Evolutionary conservation across 92 coral and sea anemone species (phyloP), one percentile per base, ranked within the genome.

Genomic region (Phenganax stokvisi): DNA sequence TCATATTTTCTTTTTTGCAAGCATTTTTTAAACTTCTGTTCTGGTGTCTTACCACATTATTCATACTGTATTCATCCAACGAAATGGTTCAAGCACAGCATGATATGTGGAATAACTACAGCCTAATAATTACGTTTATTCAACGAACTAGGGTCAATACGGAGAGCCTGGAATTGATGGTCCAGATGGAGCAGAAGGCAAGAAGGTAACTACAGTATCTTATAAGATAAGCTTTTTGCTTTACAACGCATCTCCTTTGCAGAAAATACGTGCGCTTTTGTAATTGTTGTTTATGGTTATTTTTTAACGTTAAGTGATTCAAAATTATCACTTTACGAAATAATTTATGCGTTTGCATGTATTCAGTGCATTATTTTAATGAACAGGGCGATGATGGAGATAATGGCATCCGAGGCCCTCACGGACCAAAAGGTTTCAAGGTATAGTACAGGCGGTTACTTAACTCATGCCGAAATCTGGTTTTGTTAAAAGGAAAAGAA

Each of bases 101-200:
- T 12, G 16, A 12, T 59, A 13, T 13, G 65, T 12, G 25, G 25
- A 20, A 13, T 59, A 59, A 20, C 65, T 59, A 13, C 15, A 59
- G 16, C 16, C 65, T 59, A 30, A 54, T 9, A 20, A 20, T 20
- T 20, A 9, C 28, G 31, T 9, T 25, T 10, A 52, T 51, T 12
- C 25, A 17, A 53, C 6, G 17, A 12, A 12, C 2, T 25, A 76
- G 81, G 81, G 81, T 12, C 81, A 76, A 76, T 76, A 58, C 60
- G 81, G 81, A 4, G 81, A 76, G 70, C 27, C 81, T 29, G 81
- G 81, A 25, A 76, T 76, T 27, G 81, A 57, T 13, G 81, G 81
- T 57, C 81, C 70, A 9, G 81, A 76, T 59, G 81, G 81, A 0
- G 53, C 10, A 58, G n/a, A 20, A 57, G 81, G 81, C 9, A 31